Evolutionary conservation across 2,113 vertebrate genomes (phyloP).

Genomic region (Heterotis niloticus): DNA sequence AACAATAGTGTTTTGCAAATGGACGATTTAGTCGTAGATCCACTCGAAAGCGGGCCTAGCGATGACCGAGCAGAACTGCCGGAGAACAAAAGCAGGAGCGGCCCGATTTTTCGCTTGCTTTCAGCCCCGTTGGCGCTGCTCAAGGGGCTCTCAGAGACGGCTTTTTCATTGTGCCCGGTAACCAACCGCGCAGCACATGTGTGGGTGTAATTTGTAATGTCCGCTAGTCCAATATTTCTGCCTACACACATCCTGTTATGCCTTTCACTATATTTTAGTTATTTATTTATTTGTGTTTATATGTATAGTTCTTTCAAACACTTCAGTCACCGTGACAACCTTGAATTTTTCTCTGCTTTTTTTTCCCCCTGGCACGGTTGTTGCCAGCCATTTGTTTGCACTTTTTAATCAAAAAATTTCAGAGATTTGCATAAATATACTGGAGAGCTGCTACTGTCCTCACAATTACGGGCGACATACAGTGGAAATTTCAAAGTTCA

Average conservation of each 20-base stretch:
- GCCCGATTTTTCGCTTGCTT: neutral
- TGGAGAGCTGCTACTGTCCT: no score
- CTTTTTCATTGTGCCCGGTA: neutral
- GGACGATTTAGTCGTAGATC: neutral
- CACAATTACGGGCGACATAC: no score
- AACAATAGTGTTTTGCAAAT: neutral
- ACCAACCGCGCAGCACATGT: neutral
- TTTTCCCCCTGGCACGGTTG: no score
- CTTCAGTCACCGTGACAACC: no score
- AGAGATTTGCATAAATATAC: no score
- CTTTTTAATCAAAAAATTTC: no score
- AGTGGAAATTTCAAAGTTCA: no score
- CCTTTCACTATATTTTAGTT: neutral
- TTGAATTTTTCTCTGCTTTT: no score
- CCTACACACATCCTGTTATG: slow-evolving; percentile 5
- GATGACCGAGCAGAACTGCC: neutral
- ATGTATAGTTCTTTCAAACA: no score
- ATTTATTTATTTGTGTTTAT: neutral
- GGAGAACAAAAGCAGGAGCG: neutral
- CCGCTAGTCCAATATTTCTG: slow-evolving; percentile 3
- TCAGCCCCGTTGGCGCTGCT: neutral
- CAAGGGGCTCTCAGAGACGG: neutral
- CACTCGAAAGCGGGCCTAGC: neutral
- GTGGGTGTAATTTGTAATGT: slow-evolving; percentile 19
- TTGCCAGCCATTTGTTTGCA: no score